A percentile compares a stretch with the other conserved stretches of the same genome.
phyloP scores from a whole-genome alignment of 2,888 invertebrate species.

The Rhorus exstirpatorius region DNA sequence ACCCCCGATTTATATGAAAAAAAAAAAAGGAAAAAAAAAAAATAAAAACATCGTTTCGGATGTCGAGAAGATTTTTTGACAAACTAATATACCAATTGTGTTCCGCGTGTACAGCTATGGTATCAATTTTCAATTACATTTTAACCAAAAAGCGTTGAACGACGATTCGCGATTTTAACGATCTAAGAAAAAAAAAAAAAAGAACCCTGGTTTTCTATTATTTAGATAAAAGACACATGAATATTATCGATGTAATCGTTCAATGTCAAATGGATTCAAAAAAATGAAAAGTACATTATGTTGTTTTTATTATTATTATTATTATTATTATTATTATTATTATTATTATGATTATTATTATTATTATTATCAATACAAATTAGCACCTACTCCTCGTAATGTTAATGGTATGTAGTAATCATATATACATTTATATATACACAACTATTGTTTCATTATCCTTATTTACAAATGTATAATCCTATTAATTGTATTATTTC shows the following conservation, averaged over 20 bases:
- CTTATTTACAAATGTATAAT: slow-evolving; percentile 30
- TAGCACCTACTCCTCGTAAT: slow-evolving; percentile 49
- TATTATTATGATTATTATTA: too few species aligned
- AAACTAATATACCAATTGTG: slow-evolving; percentile 47
- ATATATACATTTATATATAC: slow-evolving; percentile 25
- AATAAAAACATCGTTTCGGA: slow-evolving; percentile 2
- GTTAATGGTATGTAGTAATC: slow-evolving; percentile 48
- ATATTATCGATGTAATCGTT: slow-evolving; percentile 63
- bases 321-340: too few species aligned
- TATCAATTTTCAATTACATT: slow-evolving; percentile 11
- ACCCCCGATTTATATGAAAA: neutral
- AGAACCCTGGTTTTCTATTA: slow-evolving; percentile 46
- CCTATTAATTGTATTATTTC: slow-evolving; percentile 31
- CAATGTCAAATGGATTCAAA: slow-evolving; percentile 62
- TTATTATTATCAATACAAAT: slow-evolving; percentile 26
- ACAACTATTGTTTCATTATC: slow-evolving; percentile 30
- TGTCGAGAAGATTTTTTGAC: neutral
- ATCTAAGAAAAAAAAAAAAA: neutral
- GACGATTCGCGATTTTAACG: slow-evolving; percentile 38
- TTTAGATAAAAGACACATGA: slow-evolving; percentile 40
- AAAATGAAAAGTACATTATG: slow-evolving; percentile 62
- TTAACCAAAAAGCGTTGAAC: slow-evolving; percentile 23
- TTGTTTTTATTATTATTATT: slow-evolving; percentile 48
- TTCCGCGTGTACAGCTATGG: slow-evolving; percentile 15
- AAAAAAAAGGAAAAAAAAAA: neutral